Conservation (phyloP, 2,888 invertebrate genomes). For the Liposcelis brunnea region DNA sequence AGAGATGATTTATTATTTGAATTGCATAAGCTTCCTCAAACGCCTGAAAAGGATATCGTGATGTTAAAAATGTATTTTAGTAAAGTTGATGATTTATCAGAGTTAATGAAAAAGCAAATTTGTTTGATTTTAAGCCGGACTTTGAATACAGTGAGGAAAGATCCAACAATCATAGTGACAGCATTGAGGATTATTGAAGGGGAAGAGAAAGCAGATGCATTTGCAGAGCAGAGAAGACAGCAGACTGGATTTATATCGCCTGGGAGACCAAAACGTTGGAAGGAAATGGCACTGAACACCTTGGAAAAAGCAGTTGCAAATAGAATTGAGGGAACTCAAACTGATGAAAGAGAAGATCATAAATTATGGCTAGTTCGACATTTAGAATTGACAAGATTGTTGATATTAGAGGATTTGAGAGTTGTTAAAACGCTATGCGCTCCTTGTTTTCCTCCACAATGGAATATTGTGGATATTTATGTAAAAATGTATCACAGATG, state of each 20-base stretch:
- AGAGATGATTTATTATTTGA: constrained; percentile 90
- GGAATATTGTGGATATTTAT: constrained; percentile 80
- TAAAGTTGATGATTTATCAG: constrained; percentile 82
- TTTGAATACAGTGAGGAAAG: constrained; percentile 83
- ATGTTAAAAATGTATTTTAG: constrained; percentile 92
- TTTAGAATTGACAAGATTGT: constrained; percentile 69
- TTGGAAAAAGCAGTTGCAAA: constrained; percentile 61
- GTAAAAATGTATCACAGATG: constrained; percentile 87
- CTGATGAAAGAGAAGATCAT: constrained; percentile 77
- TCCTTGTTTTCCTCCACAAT: constrained; percentile 90
- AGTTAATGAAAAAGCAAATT: constrained; percentile 77
- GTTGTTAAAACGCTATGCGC: constrained; percentile 80
- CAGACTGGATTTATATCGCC: constrained; percentile 84
- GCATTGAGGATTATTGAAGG: constrained; percentile 90
- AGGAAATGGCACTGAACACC: constrained; percentile 67
- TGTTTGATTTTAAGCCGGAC: constrained; percentile 77
- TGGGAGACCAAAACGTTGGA: constrained; percentile 85
- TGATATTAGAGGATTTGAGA: constrained; percentile 77
- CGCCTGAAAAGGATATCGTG: constrained; percentile 74
- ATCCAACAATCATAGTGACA: constrained; percentile 89
- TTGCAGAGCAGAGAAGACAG: constrained; percentile 54
- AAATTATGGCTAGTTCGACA: constrained; percentile 94
- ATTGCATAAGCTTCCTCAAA: constrained; percentile 81
- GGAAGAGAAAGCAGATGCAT: constrained; percentile 87
- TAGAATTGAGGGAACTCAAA: constrained; percentile 85